Conservation (phyloP, 2,113 vertebrate genomes). For the Odontesthes bonariensis region DNA sequence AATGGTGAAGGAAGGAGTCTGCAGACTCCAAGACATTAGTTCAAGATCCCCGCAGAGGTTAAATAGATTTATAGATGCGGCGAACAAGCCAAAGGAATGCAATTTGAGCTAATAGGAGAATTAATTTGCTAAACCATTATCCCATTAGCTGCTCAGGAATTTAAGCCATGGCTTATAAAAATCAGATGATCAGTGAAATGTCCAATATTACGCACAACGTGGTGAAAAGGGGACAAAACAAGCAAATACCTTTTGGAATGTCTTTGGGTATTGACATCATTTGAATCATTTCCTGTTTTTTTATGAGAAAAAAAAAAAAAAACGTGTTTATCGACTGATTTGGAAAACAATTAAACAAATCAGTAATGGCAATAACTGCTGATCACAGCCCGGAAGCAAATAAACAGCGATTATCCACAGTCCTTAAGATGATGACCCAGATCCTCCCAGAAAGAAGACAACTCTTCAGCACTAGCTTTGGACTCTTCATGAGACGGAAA, state of each 20-base stretch:
- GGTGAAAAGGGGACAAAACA: too few species aligned
- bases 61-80: neutral
- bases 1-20: too few species aligned
- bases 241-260: too few species aligned
- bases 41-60: neutral
- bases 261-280: too few species aligned
- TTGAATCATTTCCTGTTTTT: neutral
- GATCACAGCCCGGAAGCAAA: neutral
- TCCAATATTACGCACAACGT: neutral
- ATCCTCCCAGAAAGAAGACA: constrained; percentile 11
- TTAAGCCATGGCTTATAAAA: neutral
- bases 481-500: neutral
- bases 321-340: neutral
- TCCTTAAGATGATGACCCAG: constrained; percentile 9
- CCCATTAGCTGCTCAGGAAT: neutral
- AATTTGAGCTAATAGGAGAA: neutral
- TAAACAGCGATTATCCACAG: neutral
- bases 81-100: neutral
- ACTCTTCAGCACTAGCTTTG: neutral
- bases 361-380: neutral
- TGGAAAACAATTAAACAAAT: neutral
- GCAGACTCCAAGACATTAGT: neutral
- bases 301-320: too few species aligned
- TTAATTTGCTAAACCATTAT: neutral
- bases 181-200: neutral